phyloP scores from a whole-genome alignment of 2,113 vertebrate genomes.

The Calonectris borealis region DNA sequence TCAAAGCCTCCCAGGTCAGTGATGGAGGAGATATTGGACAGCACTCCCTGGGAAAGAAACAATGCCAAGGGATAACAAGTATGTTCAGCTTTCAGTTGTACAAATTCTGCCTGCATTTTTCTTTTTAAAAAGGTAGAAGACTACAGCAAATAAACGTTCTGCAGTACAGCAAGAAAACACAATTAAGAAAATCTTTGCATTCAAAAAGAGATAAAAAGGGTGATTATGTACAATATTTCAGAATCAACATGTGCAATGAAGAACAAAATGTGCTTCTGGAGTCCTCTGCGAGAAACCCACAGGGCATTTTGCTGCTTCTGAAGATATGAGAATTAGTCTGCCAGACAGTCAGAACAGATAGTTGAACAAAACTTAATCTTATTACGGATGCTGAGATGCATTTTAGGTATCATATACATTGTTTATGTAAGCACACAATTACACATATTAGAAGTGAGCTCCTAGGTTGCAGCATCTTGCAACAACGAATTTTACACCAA shows the following conservation, averaged over 20 bases:
- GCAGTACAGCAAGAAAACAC: not conserved
- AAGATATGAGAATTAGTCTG: not conserved
- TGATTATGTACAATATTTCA: not conserved
- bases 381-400: not conserved
- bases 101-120: not conserved
- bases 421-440: not conserved
- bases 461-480: not conserved
- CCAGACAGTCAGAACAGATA: not conserved
- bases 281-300: not conserved
- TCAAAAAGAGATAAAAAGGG: not conserved
- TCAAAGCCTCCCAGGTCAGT: slow-evolving; percentile 96
- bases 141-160: not conserved
- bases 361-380: not conserved
- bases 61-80: not conserved
- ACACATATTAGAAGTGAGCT: not conserved
- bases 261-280: not conserved
- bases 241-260: not conserved
- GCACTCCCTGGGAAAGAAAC: slow-evolving; percentile 82
- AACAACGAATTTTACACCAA: not conserved
- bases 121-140: not conserved
- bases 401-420: not conserved
- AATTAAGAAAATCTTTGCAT: not conserved
- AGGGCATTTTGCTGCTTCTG: not conserved
- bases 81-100: not conserved
- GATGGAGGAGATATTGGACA: slow-evolving; percentile 98